phyloP scores from a whole-genome alignment of 2,888 invertebrate species.

The Rhimphoctona megacephalus region DNA sequence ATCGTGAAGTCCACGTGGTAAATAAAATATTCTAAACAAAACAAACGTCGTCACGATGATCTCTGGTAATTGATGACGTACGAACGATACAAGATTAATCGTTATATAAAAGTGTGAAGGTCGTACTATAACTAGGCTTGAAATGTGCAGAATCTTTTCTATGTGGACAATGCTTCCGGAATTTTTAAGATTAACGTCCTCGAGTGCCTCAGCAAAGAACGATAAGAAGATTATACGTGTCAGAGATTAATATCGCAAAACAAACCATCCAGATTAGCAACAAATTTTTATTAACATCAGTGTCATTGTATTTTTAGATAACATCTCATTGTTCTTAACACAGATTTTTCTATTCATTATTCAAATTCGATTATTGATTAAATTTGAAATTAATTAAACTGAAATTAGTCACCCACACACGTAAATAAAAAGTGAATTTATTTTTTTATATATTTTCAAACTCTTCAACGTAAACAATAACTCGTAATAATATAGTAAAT shows the following conservation, averaged over 20 bases:
- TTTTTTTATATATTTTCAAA: background rate
- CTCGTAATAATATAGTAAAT: background rate
- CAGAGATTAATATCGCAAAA: background rate
- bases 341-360: background rate
- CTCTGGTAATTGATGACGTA: constrained; percentile 1
- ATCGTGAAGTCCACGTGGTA: constrained; percentile 2
- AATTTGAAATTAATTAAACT: background rate
- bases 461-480: background rate
- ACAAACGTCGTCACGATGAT: constrained; percentile 9
- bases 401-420: background rate
- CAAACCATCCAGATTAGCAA: constrained; percentile 4
- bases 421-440: background rate
- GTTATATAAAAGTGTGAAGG: constrained; percentile 19
- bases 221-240: constrained; percentile 16
- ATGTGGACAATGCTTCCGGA: constrained; percentile 32
- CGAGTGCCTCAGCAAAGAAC: background rate
- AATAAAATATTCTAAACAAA: background rate
- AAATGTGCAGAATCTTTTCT: constrained; percentile 17
- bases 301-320: background rate
- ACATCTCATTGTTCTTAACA: background rate
- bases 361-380: background rate
- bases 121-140: background rate
- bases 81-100: constrained; percentile 29
- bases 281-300: background rate
- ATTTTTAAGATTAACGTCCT: constrained; percentile 20